Evolutionary conservation across 2,888 invertebrate species (phyloP).

Genomic region (Drosophila eohydei): DNA sequence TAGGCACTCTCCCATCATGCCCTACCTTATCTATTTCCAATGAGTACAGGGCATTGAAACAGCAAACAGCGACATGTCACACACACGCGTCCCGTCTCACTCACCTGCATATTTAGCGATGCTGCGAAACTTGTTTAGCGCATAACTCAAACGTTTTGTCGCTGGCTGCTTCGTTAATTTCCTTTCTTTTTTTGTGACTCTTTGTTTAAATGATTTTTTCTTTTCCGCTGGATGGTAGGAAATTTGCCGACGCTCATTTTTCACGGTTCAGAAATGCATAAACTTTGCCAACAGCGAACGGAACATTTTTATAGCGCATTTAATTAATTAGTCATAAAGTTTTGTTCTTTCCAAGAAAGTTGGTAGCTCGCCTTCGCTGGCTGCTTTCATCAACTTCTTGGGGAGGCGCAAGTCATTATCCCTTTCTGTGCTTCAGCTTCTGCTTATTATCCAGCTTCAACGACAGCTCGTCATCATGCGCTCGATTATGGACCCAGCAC

Average conservation of each 20-base stretch:
- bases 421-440: conserved; percentile 57
- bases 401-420: conserved; percentile 62
- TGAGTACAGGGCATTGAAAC: conserved; percentile 6
- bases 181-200: conserved; percentile 21
- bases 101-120: conserved; percentile 53
- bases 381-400: conserved; percentile 54
- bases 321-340: conserved; percentile 80
- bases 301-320: conserved; percentile 76
- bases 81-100: conserved; percentile 14
- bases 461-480: conserved; percentile 63
- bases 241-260: conserved; percentile 43
- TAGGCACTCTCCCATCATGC: background rate
- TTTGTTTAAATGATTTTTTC: conserved; percentile 59
- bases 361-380: conserved; percentile 34
- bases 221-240: conserved; percentile 23
- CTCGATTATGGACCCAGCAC: conserved; percentile 59
- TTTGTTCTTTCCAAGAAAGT: conserved; percentile 62
- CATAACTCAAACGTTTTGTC: conserved; percentile 56
- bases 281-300: conserved; percentile 52
- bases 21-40: background rate
- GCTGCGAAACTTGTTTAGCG: conserved; percentile 53
- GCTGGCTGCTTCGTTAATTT: conserved; percentile 30
- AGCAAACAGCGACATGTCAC: conserved; percentile 32
- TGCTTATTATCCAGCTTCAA: conserved; percentile 67
- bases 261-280: conserved; percentile 61